Percentiles rank a stretch among this genome's conserved stretches.
Conservation (phyloP, 2,888 invertebrate species). For the Lobophora halterata region DNA sequence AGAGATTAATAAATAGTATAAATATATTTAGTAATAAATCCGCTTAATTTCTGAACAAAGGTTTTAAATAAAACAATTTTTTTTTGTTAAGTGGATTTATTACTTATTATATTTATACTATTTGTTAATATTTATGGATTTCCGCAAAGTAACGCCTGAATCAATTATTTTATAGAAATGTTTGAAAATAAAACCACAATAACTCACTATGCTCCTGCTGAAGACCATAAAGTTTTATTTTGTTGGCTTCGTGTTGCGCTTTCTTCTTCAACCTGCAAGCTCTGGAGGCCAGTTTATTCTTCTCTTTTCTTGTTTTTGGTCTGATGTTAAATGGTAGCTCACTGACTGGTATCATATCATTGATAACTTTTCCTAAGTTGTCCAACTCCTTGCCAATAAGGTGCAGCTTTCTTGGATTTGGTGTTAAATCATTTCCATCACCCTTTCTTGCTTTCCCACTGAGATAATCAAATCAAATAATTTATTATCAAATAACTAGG, state of each 20-base stretch:
- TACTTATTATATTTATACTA: no score
- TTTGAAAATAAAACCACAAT: slow-evolving; percentile 43
- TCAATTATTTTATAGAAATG: no score
- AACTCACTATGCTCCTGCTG: slow-evolving; percentile 96
- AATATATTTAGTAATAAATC: no score
- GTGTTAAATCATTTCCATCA: slow-evolving; percentile 98
- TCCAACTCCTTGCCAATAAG: slow-evolving; percentile 95
- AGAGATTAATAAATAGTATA: no score
- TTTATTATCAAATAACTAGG: no score
- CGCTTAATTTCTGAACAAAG: no score
- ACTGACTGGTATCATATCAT: slow-evolving; percentile 97
- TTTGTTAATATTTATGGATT: no score
- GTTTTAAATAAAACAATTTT: no score
- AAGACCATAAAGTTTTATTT: slow-evolving; percentile 95
- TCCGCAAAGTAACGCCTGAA: no score
- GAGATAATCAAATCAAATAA: slow-evolving; percentile 33
- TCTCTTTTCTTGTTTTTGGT: slow-evolving; percentile 97
- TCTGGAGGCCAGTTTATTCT: slow-evolving; percentile 97
- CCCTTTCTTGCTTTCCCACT: slow-evolving; percentile 96
- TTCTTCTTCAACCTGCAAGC: slow-evolving; percentile 99
- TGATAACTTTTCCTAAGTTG: slow-evolving; percentile 93
- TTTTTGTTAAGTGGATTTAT: no score
- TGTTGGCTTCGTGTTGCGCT: slow-evolving; percentile 99
- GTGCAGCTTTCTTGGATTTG: slow-evolving; percentile 95
- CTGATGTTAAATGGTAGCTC: slow-evolving; percentile 94